Conservation (phyloP, 1,140 invertebrate genomes). For the Drosophila littoralis region DNA sequence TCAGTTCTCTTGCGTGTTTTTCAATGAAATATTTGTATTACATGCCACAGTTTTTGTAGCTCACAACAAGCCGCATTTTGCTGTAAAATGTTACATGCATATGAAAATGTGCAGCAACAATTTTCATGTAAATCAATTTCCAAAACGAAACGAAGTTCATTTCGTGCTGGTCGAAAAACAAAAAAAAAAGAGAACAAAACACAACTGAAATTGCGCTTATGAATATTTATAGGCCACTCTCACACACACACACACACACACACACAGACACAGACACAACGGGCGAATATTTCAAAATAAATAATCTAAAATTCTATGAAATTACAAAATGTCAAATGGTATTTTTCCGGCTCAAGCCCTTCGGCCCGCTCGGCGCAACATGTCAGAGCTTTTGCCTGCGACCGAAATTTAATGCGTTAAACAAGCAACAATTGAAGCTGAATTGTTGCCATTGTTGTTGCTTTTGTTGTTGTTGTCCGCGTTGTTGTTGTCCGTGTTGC, state of each 20-base stretch:
- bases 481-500: neutral
- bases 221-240: slow-evolving; percentile 74
- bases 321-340: slow-evolving; percentile 77
- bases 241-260: slow-evolving; percentile 11
- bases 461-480: slow-evolving; percentile 9
- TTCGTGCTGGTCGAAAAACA: slow-evolving; percentile 40
- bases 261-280: slow-evolving; percentile 26
- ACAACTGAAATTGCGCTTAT: slow-evolving; percentile 64
- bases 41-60: slow-evolving; percentile 37
- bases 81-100: slow-evolving; percentile 38
- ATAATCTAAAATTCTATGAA: slow-evolving; percentile 80
- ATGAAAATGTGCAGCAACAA: slow-evolving; percentile 54
- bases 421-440: slow-evolving; percentile 36
- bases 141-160: slow-evolving; percentile 69
- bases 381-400: slow-evolving; percentile 4
- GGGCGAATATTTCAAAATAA: slow-evolving; percentile 55
- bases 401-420: slow-evolving; percentile 32
- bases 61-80: slow-evolving; percentile 20
- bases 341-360: slow-evolving; percentile 30
- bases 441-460: neutral
- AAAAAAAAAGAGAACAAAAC: slow-evolving; percentile 42
- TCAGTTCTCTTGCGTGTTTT: slow-evolving; percentile 54
- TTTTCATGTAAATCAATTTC: slow-evolving; percentile 78
- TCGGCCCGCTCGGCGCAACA: neutral
- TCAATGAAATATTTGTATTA: slow-evolving; percentile 73